Base-by-base conservation (phyloP, 1,140 invertebrate species). In the Hypsibius dujardini region DNA sequence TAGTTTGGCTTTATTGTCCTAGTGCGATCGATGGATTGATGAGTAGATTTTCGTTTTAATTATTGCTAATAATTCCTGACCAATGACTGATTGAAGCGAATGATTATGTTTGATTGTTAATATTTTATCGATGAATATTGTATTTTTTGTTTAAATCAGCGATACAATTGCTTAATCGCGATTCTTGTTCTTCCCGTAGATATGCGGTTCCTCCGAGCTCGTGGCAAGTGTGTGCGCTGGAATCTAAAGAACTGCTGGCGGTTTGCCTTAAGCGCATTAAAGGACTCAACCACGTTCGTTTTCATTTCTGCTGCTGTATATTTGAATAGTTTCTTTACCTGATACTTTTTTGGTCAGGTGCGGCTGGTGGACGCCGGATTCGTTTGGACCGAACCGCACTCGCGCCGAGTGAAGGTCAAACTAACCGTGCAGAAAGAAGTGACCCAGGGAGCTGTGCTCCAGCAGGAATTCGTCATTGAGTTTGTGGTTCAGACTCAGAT, bases 381-480 rank as follows among this genome's bases (percentile, higher is more conserved):
- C 83, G 84, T 96, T 1, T 99, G 95, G 95, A 99, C 95, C 47
- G 96, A 99, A 78, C 93, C 95, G 71, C 95, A 99, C 84, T 98
- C 95, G 0, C 95, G 93, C 80, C 84, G 95, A 73, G 86, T 98
- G 46, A 98, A 98, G 83, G 87, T 97, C 0, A 97, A 98, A 82
- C 78, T 99, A 70, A 95, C 90, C 1, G 87, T 99, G n/a, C 92
- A 98, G 79, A 92, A 89, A 73, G 93, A 98, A 84, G 89, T 84
- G 15, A 75, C 81, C 74, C 79, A 81, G 72, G 80, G 81, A 56
- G 82, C 83, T 1, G 78, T 84, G 12, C 75, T 85, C 14, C 82
- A 95, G 76, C 92, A 95, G 81, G 85, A 89, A 1, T 97, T 98
- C 79, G 82, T 96, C 70, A 92, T 98, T 42, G 95, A 98, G 79